A percentile compares a stretch with the other conserved stretches of the same genome.
These are phyloP conservation scores for Artibeus lituratus DNA, from an alignment of 2,797 vertebrate species.

Conservation along the genomic window DNA sequence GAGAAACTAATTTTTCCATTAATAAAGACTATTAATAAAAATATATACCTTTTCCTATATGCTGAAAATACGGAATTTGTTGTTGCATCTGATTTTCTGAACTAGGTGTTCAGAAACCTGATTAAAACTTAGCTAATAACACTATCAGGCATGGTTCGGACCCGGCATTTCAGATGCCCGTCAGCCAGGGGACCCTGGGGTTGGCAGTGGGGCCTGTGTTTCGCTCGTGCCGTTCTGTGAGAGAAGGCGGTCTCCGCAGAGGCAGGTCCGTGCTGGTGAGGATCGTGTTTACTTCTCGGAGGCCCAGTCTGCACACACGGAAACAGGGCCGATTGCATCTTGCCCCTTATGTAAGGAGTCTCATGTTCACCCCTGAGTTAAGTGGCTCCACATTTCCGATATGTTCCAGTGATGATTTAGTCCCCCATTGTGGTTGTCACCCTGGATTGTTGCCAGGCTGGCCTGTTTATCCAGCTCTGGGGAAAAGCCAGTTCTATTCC, in stretches of 20 bases:
- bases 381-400: background rate
- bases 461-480: background rate
- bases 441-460: background rate
- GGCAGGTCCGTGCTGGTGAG: background rate
- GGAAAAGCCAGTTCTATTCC: background rate
- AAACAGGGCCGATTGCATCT: background rate
- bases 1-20: background rate
- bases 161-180: background rate
- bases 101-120: background rate
- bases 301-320: background rate
- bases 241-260: background rate
- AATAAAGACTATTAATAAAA: background rate
- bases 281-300: background rate
- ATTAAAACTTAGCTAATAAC: background rate
- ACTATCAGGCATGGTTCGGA: background rate
- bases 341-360: background rate
- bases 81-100: background rate
- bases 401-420: background rate
- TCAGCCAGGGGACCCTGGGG: background rate
- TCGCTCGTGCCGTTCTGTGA: background rate
- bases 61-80: slow-evolving; percentile 32
- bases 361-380: background rate
- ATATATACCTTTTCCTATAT: background rate
- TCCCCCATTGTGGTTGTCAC: background rate
- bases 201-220: background rate